Evolutionary conservation across 92 coral and sea anemone genomes (phyloP).

Genomic region (Heliopora coerulea): DNA sequence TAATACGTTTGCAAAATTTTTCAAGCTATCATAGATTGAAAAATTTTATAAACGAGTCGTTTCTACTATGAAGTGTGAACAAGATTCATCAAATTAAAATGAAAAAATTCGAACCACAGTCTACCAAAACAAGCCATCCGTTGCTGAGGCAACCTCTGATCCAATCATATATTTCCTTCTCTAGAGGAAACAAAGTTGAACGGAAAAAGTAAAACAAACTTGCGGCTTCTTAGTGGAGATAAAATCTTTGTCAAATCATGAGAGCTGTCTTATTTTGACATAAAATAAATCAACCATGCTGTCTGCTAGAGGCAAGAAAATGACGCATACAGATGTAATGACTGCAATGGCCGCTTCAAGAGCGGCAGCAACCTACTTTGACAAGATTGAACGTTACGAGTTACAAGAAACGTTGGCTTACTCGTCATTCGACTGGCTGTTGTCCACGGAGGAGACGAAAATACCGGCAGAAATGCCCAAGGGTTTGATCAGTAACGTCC

Average conservation of each 20-base stretch:
- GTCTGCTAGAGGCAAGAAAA: slow-evolving; percentile 25
- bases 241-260: neutral
- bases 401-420: slow-evolving; percentile 92
- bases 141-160: slow-evolving; percentile 26
- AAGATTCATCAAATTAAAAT: no score
- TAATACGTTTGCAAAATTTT: no score
- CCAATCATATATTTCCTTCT: no score
- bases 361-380: slow-evolving; percentile 94
- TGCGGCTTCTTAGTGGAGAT: no score
- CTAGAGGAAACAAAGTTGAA: neutral
- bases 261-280: neutral
- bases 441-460: slow-evolving; percentile 91
- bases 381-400: slow-evolving; percentile 93
- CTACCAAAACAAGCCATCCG: no score
- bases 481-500: slow-evolving; percentile 85
- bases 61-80: no score
- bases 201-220: no score
- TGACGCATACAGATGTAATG: slow-evolving; percentile 52
- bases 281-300: slow-evolving; percentile 5
- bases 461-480: slow-evolving; percentile 84
- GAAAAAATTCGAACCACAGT: no score
- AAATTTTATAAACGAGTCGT: no score
- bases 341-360: slow-evolving; percentile 78
- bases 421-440: slow-evolving; percentile 83
- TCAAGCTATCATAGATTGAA: no score